phyloP scores from a whole-genome alignment of 1,140 invertebrate genomes.

The Macrotrachela quadricornifera region DNA sequence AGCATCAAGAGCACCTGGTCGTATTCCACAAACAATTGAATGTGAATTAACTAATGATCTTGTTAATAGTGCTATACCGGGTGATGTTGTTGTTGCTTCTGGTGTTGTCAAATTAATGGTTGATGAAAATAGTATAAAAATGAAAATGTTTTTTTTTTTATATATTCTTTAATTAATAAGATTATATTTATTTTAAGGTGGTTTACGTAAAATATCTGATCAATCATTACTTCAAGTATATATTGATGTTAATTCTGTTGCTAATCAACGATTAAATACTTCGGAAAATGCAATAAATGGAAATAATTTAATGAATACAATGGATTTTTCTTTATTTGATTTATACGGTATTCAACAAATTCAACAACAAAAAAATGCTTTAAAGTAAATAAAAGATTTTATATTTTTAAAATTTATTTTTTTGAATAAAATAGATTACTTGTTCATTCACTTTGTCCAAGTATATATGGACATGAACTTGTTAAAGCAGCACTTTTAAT shows the following conservation, averaged over 20 bases:
- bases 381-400: slow-evolving; percentile 19
- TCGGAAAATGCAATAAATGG: slow-evolving; percentile 23
- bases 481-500: slow-evolving; percentile 75
- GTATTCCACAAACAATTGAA: slow-evolving; percentile 59
- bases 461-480: slow-evolving; percentile 73
- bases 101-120: slow-evolving; percentile 54
- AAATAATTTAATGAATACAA: slow-evolving; percentile 40
- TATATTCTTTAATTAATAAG: too few relatives aligned
- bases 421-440: slow-evolving; percentile 21
- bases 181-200: slow-evolving; percentile 9
- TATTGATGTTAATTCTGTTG: slow-evolving; percentile 47
- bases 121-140: slow-evolving; percentile 8
- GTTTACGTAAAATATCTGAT: slow-evolving; percentile 31
- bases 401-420: background rate
- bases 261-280: slow-evolving; percentile 18
- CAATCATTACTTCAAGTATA: slow-evolving; percentile 47
- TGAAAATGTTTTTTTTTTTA: too few relatives aligned
- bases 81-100: slow-evolving; percentile 62
- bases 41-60: slow-evolving; percentile 64
- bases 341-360: slow-evolving; percentile 56
- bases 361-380: slow-evolving; percentile 48
- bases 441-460: slow-evolving; percentile 63
- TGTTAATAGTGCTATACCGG: slow-evolving; percentile 61
- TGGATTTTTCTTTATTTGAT: slow-evolving; percentile 42
- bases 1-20: slow-evolving; percentile 32